Base-by-base conservation (phyloP, 2,113 vertebrate species). In the Mesocricetus auratus region DNA sequence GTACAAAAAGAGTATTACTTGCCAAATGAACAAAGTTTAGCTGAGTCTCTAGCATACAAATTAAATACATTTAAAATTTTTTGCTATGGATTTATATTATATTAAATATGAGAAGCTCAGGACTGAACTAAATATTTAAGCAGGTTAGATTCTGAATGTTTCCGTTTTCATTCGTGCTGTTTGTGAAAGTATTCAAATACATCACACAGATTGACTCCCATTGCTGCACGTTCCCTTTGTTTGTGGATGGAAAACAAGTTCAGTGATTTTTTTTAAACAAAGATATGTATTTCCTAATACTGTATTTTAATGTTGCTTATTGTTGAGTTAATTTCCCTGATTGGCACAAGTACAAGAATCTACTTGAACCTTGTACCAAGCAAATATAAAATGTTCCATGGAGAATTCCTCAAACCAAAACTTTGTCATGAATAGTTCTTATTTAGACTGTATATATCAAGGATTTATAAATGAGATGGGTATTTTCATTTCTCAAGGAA, bases 121-220 rank as follows among this genome's bases (percentile, higher is more conserved):
- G 98, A 99, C 98, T 99, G 98, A 99, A 99, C 98, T 98, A 98
- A 98, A 98, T 98, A 98, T 98, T 98, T 98, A 98, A 98, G 98
- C 98, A 98, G 98, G 98, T 98, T 98, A 98, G 98, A 98, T 98
- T 98, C 97, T 97, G 97, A 98, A 98, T 98, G 97, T 98, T 98
- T 98, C 98, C 98, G 96, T 98, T 98, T 97, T 98, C 98, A 98
- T 98, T 97, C 97, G 93, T 97, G 94, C 97, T 98, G 94, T 98
- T 97, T 98, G 94, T 98, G 97, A 98, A 97, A 97, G 94, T 98
- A 97, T 98, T 95, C 97, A 98, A 98, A 98, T 98, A 98, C 95
- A 97, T 98, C 98, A 98, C 97, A 82, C 97, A 98, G 97, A 97
- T 97, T 98, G 98, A 98, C 97, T 97, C 97, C 97, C 96, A 95